Percentiles rank a stretch among this genome's conserved stretches.
phyloP scores from a whole-genome alignment of 2,888 invertebrate species.

The Drosophila crucigera region DNA sequence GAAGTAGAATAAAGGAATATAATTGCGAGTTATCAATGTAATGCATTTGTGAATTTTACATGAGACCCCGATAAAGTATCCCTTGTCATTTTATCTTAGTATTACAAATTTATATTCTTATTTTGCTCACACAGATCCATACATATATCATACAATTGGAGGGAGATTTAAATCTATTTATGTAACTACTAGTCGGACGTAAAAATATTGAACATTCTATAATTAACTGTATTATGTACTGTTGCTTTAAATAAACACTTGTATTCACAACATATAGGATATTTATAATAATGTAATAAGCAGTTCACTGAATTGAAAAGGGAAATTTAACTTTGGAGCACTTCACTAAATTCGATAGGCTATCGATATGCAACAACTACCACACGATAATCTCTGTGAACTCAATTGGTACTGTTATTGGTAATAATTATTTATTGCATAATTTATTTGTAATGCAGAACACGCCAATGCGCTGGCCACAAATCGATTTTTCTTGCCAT shows the following conservation, averaged over 20 bases:
- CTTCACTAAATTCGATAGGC: neutral
- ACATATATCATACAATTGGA: too few species aligned
- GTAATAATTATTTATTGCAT: neutral
- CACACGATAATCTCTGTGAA: neutral
- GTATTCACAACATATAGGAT: neutral
- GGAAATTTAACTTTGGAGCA: neutral
- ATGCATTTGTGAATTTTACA: too few species aligned
- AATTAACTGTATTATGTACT: neutral
- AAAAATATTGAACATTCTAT: neutral
- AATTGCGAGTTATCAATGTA: too few species aligned
- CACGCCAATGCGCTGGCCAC: neutral
- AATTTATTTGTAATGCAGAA: neutral
- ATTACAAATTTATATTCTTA: too few species aligned
- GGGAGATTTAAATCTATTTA: too few species aligned
- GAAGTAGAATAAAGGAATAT: neutral
- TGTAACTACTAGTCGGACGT: too few species aligned
- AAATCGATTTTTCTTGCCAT: neutral
- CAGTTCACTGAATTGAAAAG: neutral
- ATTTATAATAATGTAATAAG: neutral
- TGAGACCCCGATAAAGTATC: too few species aligned
- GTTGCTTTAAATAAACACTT: neutral
- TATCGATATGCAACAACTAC: neutral
- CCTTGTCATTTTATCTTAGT: too few species aligned
- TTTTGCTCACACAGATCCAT: too few species aligned
- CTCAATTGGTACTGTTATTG: constrained; percentile 2